Base-by-base conservation (phyloP, 2,797 vertebrate species). In the Lycodopsis pacificus region DNA sequence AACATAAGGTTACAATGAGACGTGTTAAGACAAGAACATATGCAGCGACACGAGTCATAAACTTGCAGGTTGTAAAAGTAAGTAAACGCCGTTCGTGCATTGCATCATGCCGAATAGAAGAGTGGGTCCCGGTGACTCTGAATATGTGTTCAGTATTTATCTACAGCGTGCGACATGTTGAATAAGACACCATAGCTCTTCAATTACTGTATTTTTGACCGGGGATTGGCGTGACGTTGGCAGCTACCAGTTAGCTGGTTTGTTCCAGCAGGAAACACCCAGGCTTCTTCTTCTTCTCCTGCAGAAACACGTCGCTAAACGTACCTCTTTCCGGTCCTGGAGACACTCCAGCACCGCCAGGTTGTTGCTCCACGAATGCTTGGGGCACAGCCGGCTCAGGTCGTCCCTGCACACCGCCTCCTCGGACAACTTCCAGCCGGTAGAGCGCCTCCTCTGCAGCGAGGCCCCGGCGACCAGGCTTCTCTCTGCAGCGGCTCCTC, bases 281-380 rank as follows among this genome's bases (percentile, higher is more conserved):
- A 34, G 32, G 32, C 32, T 34, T 34, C 32, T 34, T 34, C 32
- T 34, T 34, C 32, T 34, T 7, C 7, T 34, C 32, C 32, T 7
- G 32, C 32, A 34, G 6, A 34, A 34, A 34, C 7, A 34, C 32
- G 32, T 34, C 32, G 51, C 9, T 4, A 0, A 20, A 15, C 22
- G 64, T 32, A 99, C 98, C 97, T 99, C 97, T n/a, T 97, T 95
- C 73, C 94, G 95, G 87, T 99, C 98, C 94, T 99, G 98, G 27
- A 99, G 93, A 80, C 98, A 99, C 91, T 99, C 97, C 73, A 99
- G 94, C 72, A 98, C 97, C 20, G 97, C 97, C 91, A 99, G 94
- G 95, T 99, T 99, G 94, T 98, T 99, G 94, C 94, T 96, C 98
- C 98, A 99, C 89, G 97, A 96, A 85, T 98, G 96, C 89, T 96